Base-by-base conservation (phyloP, 2,113 vertebrate species). In the Callospermophilus lateralis region DNA sequence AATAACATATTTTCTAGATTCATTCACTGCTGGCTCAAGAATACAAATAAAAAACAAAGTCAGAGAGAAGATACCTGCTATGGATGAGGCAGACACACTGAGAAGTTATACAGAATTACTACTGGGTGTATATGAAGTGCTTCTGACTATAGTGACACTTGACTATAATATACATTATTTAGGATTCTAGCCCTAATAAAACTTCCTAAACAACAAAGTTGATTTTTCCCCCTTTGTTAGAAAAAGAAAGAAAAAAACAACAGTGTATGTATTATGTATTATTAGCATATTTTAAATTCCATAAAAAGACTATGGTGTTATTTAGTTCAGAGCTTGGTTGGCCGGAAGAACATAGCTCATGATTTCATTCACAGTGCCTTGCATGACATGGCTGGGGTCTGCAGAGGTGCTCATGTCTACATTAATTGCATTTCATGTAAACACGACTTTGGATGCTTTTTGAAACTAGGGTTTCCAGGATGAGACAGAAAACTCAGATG, bases 1-100 rank as follows among this genome's bases (percentile, higher is more conserved):
- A 65, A 10, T 74, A 76, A 73, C 11, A 53, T 30, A 39, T 93
- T 91, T 89, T 34, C 61, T 74, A 37, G 78, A 55, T 93, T 85
- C 26, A 90, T 72, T 95, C 81, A 78, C 30, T 84, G n/a, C 20
- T 84, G n/a, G 2, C 81, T 94, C 96, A 63, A 42, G 63, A 70
- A 89, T n/a, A 89, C 32, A 81, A 11, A 74, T 12, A 3, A 15
- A 7, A 39, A 12, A 39, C n/a, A 48, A 8, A 15, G 37, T 2
- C 8, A 20, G 70, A 51, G 20, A 83, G 37, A 95, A 63, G 17
- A 79, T 39, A 72, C 55, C 42, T 95, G 61, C 55, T 96, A 45
- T 9, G 42, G 39, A 95, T 67, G 42, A 84, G 30, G 11, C 17
- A 72, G 39, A 68, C 55, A 42, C 32, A 39, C 8, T 37, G 80